Percentiles rank a stretch among this genome's conserved stretches.
phyloP scores from a whole-genome alignment of 2,113 vertebrate species.

The Podocnemis expansa region DNA sequence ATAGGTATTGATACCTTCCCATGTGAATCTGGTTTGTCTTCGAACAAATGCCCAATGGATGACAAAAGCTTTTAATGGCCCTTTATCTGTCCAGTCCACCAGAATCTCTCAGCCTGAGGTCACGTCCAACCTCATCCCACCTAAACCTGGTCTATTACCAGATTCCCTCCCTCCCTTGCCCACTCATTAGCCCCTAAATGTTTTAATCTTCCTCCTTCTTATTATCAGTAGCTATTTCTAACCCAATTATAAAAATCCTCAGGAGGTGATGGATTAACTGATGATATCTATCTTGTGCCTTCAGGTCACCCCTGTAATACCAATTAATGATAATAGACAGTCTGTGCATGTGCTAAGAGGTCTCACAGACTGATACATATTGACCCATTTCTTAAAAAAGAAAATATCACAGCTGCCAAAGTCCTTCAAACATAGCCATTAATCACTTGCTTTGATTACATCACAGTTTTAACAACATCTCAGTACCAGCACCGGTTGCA shows the following conservation, averaged over 20 bases:
- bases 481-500: not conserved
- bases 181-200: not conserved
- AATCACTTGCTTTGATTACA: not conserved
- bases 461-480: not conserved
- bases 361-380: not conserved
- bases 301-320: too few species aligned
- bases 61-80: not conserved
- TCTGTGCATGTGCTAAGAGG: not conserved
- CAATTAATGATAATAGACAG: too few species aligned
- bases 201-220: fast-evolving
- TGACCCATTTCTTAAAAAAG: not conserved
- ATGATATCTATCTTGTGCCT: too few species aligned
- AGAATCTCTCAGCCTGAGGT: not conserved
- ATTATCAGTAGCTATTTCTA: not conserved
- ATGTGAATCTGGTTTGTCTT: fast-evolving
- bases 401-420: not conserved
- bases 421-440: not conserved
- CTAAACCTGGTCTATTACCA: not conserved
- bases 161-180: not conserved
- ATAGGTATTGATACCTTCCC: not conserved
- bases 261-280: not conserved
- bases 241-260: not conserved
- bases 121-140: not conserved
- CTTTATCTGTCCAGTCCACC: not conserved
- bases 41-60: fast-evolving